Evolutionary conservation across 2,888 invertebrate species (phyloP), one percentile per base, ranked within the genome.

Genomic region (Monopis laevigella): DNA sequence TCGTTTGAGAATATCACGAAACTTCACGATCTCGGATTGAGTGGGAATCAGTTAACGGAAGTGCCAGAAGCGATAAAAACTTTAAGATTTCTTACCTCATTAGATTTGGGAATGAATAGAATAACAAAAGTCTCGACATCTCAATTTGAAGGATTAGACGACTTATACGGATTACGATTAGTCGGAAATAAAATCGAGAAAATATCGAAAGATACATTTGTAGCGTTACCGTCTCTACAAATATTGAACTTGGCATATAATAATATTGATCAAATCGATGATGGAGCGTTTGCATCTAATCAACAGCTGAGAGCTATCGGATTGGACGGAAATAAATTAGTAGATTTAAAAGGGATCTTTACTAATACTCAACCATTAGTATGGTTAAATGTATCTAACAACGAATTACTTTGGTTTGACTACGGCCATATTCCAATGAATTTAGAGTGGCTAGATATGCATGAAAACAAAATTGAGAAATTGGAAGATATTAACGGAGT

Each of bases 41-140:
- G 88, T 55, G 88, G 87, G 45, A 93, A 93, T 72, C 73, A 83
- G 55, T 74, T 93, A 53, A 84, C 84, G 27, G 86, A 86, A 51
- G 83, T 89, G 43, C 90, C 92, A 45, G 83, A 82, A 54, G 89
- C 90, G 29, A 83, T 90, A 46, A 86, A 86, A 51, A 86, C 85
- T 51, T 75, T 92, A 47, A 74, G 84, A 50, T 86, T 87, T 55
- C 73, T 94, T 54, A 89, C 88, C 58, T 88, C 88, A 18, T 77
- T 94, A 45, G 91, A 93, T 71, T 82, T 94, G 52, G 91, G 91
- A 36, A 90, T 91, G 73, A 95, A 94, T 71, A 83, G 84, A 57
- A 88, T 95, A 58, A 84, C 86, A 48, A 81, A 82, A 49, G 84
- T 95, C 43, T 84, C 83, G 43, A 88, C 88, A 58, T 82, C 86